Base-by-base conservation (phyloP, 2,888 invertebrate species). In the Notocelia uddmanniana region DNA sequence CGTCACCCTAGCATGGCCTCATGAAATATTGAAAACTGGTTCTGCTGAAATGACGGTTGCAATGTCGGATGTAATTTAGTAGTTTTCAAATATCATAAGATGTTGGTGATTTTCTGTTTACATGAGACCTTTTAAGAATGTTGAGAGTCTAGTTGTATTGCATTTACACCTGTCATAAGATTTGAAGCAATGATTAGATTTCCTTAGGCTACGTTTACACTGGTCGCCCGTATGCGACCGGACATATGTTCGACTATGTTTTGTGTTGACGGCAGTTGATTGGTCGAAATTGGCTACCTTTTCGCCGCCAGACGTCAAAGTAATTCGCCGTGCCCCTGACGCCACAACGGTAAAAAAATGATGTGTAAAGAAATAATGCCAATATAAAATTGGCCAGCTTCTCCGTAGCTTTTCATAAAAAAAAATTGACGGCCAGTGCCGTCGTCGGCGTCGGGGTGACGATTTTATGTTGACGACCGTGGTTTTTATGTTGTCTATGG, bases 101-200 rank as follows among this genome's bases (percentile, higher is more conserved):
- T 71, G 71, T 71, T 71, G 70, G 66, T 45, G 52, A 66, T 59
- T 67, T 60, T 71, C 54, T 67, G 64, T 71, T 70, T 55, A 58
- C 34, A 18, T 50, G 52, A 71, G 59, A 59, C 66, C 50, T 54
- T 54, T 64, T 64, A 41, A 34, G 54, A 41, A 66, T 71, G 58
- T 66, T 66, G 66, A 66, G 11, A 59, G 59, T 68, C 34, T 70
- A 66, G 66, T 62, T 62, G 48, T 70, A 50, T 58, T 66, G 64
- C 50, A 63, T 57, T 55, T 63, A 31, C 45, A 19, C 13, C n/a
- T 41, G 50, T 45, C 34, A 11, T 55, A 31, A 55, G 10, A 64
- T 48, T 57, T 63, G n/a, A 58, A 37, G 34, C 63, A 15, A 23
- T 48, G 18, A 23, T 48, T 37, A 37, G 10, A 10, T 19, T 34